Evolutionary conservation across 1,140 invertebrate genomes (phyloP).

Genomic region (Linepithema humile): DNA sequence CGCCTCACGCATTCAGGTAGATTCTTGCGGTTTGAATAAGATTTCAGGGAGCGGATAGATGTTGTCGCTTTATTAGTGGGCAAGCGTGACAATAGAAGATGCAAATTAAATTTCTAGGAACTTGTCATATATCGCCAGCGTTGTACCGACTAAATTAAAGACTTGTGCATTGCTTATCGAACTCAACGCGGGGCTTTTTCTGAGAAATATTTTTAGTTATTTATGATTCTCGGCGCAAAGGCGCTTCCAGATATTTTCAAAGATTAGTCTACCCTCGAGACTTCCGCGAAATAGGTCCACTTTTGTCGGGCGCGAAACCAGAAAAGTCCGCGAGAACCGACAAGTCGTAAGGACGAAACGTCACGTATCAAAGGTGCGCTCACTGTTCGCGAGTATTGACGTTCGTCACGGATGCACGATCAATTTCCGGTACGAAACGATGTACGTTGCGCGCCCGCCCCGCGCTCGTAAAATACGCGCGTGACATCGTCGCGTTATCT

Average conservation of each 20-base stretch:
- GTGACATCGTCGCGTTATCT: slow-evolving; percentile 52
- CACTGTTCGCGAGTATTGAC: neutral
- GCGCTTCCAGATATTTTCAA: neutral
- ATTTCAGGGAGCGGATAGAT: neutral
- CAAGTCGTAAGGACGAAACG: slow-evolving; percentile 12
- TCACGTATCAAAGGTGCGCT: neutral
- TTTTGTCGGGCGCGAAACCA: neutral
- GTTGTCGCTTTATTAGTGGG: neutral
- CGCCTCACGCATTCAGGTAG: slow-evolving; percentile 20
- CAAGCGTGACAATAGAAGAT: neutral
- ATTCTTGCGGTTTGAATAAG: neutral
- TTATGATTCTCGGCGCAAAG: neutral
- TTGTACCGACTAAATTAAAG: neutral
- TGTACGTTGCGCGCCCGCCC: neutral
- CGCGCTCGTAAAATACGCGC: slow-evolving; percentile 53
- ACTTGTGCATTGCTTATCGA: neutral
- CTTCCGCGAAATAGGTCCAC: neutral
- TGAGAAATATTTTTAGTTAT: neutral
- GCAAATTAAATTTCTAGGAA: neutral
- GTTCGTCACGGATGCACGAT: slow-evolving; percentile 28
- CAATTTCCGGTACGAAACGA: slow-evolving; percentile 53
- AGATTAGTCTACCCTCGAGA: neutral
- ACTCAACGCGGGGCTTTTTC: neutral
- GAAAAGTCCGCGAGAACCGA: neutral
- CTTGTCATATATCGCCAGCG: neutral